Base-by-base conservation (phyloP, 2,113 vertebrate genomes). In the Macquaria australasica region DNA sequence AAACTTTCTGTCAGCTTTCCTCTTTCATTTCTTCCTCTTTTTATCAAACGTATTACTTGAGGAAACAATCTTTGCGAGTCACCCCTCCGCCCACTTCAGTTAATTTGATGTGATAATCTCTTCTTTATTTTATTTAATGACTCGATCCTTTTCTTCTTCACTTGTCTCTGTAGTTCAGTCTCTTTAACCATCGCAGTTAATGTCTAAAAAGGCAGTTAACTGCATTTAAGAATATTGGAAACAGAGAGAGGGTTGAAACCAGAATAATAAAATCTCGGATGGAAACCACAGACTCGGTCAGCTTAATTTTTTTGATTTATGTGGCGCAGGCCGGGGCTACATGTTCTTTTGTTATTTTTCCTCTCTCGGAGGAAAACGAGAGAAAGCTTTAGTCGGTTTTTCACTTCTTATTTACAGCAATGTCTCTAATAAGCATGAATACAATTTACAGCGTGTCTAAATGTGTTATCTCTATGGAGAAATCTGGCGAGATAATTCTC, bases 201-300 rank as follows among this genome's bases (percentile, higher is more conserved):
- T 89, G 91, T 89, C 89, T 89, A 64, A 89, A 88, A 92, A 92
- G 86, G 91, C 90, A 90, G 91, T 94, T 92, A 91, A 93, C 80
- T 89, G 91, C 84, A 31, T 93, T 95, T 84, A 84, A 91, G 92
- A 88, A 90, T 93, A 92, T 93, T 96, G 90, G 87, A 94, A 94
- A 90, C 91, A 93, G 92, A 94, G 79, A 88, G 87, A 92, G 82
- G 91, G 69, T 85, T 92, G 86, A 92, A 95, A 93, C 88, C 90
- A 92, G 87, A 91, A 95, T 92, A 94, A 95, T 94, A 95, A 95
- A 95, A 95, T 86, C 92, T 92, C 68, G 39, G 91, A 92, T 85
- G 86, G 79, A 94, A 95, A 93, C 94, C 94, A 89, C 94, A 95
- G 79, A 83, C 90, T 93, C 68, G 37, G 82, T 84, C 88, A 60